Evolutionary conservation across 2,888 invertebrate species (phyloP).

Genomic region (Gastrophysa polygoni): DNA sequence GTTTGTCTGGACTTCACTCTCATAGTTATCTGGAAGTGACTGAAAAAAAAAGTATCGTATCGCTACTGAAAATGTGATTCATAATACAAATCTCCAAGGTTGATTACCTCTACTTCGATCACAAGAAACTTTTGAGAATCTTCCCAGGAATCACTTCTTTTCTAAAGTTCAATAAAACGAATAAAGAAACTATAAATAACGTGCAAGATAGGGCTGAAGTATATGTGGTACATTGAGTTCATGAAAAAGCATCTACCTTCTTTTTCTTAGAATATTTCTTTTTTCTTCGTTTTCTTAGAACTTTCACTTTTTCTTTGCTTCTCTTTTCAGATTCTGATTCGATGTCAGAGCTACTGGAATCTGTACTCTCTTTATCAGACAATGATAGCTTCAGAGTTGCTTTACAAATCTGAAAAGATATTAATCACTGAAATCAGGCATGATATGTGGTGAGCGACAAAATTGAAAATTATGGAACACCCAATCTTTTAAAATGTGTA

Average conservation of each 20-base stretch:
- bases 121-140: slow-evolving; percentile 21
- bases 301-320: slow-evolving; percentile 31
- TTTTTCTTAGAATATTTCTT: slow-evolving; percentile 37
- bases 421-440: too few relatives aligned
- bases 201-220: too few relatives aligned
- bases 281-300: slow-evolving; percentile 39
- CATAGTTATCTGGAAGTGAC: slow-evolving; percentile 40
- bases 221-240: too few relatives aligned
- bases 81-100: neutral
- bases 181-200: neutral
- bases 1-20: slow-evolving; percentile 40
- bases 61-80: too few relatives aligned
- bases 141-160: slow-evolving; percentile 16
- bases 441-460: too few relatives aligned
- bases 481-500: too few relatives aligned
- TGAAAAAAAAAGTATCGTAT: slow-evolving; percentile 28
- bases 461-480: too few relatives aligned
- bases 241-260: slow-evolving; percentile 28
- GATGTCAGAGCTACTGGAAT: slow-evolving; percentile 35
- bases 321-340: slow-evolving; percentile 38
- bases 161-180: slow-evolving; percentile 16
- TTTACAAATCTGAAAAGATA: slow-evolving; percentile 61
- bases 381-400: slow-evolving; percentile 62
- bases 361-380: slow-evolving; percentile 43
- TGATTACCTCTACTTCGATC: slow-evolving; percentile 24